Evolutionary conservation across 1,140 invertebrate species (phyloP).

Genomic region (Parapsyche elsis): DNA sequence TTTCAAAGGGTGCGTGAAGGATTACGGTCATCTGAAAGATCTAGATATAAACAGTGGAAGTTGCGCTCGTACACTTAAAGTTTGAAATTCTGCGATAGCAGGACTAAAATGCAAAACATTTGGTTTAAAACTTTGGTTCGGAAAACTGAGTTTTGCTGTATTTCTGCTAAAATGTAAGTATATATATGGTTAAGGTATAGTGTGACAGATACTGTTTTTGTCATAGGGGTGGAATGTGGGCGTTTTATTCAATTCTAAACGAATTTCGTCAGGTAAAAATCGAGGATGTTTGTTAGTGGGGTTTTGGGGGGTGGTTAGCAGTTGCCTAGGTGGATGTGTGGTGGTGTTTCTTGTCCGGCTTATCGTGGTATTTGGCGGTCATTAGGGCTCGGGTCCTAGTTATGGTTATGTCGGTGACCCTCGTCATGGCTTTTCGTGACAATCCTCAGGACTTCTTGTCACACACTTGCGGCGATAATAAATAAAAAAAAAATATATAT

Average conservation of each 20-base stretch:
- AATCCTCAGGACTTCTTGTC: slow-evolving; percentile 41
- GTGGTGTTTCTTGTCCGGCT: slow-evolving; percentile 26
- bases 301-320: not conserved
- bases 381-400: slow-evolving; percentile 22
- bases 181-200: too few relatives aligned
- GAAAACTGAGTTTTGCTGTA: too few relatives aligned
- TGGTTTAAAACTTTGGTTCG: too few relatives aligned
- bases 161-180: too few relatives aligned
- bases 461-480: slow-evolving; percentile 21
- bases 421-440: slow-evolving; percentile 41
- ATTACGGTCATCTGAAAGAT: not conserved
- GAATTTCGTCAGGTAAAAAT: too few relatives aligned
- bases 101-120: too few relatives aligned
- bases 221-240: too few relatives aligned
- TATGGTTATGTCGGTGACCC: slow-evolving; percentile 42
- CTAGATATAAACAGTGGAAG: not conserved
- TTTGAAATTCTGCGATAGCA: too few relatives aligned
- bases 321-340: not conserved
- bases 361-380: slow-evolving; percentile 39
- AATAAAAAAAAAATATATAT: not conserved
- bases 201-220: too few relatives aligned
- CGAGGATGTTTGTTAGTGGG: too few relatives aligned
- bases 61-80: too few relatives aligned
- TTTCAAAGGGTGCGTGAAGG: slow-evolving; percentile 10
- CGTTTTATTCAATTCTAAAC: too few relatives aligned